These are phyloP conservation scores for Planococcus citri DNA, from an alignment of 1,140 invertebrate species.

Conservation along the genomic window DNA sequence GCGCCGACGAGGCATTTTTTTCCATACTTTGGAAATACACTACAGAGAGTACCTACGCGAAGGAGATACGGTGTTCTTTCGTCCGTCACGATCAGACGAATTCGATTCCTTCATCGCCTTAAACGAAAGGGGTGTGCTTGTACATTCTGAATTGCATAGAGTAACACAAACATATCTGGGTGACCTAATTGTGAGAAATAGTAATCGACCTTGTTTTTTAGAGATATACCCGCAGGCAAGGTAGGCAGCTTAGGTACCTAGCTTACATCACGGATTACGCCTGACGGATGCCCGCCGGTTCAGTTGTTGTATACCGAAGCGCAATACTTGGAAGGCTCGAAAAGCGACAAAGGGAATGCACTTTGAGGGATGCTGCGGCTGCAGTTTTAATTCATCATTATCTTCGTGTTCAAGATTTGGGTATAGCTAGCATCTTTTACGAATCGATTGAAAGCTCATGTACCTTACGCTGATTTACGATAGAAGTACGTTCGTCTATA, in stretches of 20 bases:
- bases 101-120: neutral
- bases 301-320: neutral
- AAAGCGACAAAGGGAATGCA: neutral
- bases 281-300: neutral
- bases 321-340: neutral
- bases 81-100: neutral
- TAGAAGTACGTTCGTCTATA: no score
- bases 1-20: no score
- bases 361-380: neutral
- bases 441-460: no score
- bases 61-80: no score
- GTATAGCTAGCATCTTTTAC: no score
- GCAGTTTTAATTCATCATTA: no score
- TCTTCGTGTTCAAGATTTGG: no score
- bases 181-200: constrained; percentile 18
- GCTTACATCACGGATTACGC: constrained; percentile 13
- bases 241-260: constrained; percentile 12
- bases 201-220: constrained; percentile 17
- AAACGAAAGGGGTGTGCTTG: constrained; percentile 1
- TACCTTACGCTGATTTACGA: no score
- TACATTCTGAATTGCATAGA: neutral
- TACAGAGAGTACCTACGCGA: no score
- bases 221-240: neutral
- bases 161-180: constrained; percentile 4
- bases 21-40: no score